Evolutionary conservation across 2,888 invertebrate species (phyloP).

Genomic region (Lysandra coridon): DNA sequence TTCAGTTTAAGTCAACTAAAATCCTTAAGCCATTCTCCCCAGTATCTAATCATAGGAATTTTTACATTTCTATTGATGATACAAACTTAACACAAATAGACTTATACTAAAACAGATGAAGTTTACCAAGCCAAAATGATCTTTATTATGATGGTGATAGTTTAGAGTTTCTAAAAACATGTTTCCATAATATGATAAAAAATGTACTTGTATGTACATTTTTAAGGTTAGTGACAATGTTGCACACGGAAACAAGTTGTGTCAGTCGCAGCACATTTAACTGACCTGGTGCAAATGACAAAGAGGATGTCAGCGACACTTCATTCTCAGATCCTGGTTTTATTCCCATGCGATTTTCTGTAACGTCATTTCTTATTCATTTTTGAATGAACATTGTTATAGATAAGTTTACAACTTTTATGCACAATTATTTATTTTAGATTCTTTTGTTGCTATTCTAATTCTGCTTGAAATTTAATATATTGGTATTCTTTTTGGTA

Average conservation of each 20-base stretch:
- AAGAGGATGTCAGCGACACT: conserved; percentile 77
- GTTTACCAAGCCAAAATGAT: conserved; percentile 24
- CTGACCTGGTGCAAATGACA: conserved; percentile 80
- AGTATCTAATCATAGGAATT: neutral
- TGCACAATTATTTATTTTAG: neutral
- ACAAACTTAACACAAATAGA: neutral
- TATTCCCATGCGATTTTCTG: conserved; percentile 79
- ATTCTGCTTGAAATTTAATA: neutral
- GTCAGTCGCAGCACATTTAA: conserved; percentile 74
- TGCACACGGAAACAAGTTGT: conserved; percentile 72
- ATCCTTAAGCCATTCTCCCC: no score
- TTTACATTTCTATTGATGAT: neutral
- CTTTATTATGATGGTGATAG: conserved; percentile 35
- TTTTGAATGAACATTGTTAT: neutral
- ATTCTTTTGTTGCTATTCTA: neutral
- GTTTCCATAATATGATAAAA: neutral
- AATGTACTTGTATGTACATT: conserved; percentile 37
- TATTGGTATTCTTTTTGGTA: neutral
- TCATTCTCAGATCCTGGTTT: conserved; percentile 77
- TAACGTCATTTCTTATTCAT: conserved; percentile 61
- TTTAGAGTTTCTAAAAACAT: neutral
- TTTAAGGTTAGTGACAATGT: conserved; percentile 75
- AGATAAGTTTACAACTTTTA: neutral
- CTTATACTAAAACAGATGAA: neutral
- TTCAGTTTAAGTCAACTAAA: no score